Conservation (phyloP, 2,113 vertebrate genomes). For the Oryzias javanicus region DNA sequence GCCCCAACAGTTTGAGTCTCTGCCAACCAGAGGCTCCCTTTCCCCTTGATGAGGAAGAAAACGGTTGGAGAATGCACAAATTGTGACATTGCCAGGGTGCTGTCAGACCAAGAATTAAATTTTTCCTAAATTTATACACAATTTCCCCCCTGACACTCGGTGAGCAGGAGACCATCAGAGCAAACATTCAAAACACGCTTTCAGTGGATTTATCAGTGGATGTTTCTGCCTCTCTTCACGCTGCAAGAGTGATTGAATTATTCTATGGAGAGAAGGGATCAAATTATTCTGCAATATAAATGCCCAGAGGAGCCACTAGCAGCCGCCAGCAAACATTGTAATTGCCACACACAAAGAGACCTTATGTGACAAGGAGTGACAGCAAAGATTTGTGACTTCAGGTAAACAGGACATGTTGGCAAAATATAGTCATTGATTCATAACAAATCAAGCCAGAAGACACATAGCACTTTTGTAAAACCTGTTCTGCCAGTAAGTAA, state of each 20-base stretch:
- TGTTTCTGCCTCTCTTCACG: conserved; percentile 14
- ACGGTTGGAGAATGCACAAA: conserved; percentile 13
- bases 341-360: conserved; percentile 48
- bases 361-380: conserved; percentile 41
- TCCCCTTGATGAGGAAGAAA: conserved; percentile 21
- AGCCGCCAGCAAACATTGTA: conserved; percentile 50
- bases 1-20: not conserved
- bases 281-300: conserved; percentile 48
- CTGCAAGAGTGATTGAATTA: conserved; percentile 44
- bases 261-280: conserved; percentile 23
- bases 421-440: conserved; percentile 38
- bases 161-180: conserved; percentile 39
- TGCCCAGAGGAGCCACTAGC: conserved; percentile 41
- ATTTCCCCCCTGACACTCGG: conserved; percentile 35
- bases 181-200: conserved; percentile 59
- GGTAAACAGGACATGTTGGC: conserved; percentile 32
- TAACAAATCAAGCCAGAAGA: conserved; percentile 31
- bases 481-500: not conserved
- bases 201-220: conserved; percentile 49
- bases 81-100: conserved; percentile 26
- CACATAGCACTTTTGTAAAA: conserved; percentile 1
- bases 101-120: too few relatives aligned
- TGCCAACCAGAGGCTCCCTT: conserved; percentile 44
- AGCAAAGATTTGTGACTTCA: conserved; percentile 37
- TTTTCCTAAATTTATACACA: conserved; percentile 1